Conservation (phyloP, 2,797 vertebrate species). For the Pelodytes ibericus region DNA sequence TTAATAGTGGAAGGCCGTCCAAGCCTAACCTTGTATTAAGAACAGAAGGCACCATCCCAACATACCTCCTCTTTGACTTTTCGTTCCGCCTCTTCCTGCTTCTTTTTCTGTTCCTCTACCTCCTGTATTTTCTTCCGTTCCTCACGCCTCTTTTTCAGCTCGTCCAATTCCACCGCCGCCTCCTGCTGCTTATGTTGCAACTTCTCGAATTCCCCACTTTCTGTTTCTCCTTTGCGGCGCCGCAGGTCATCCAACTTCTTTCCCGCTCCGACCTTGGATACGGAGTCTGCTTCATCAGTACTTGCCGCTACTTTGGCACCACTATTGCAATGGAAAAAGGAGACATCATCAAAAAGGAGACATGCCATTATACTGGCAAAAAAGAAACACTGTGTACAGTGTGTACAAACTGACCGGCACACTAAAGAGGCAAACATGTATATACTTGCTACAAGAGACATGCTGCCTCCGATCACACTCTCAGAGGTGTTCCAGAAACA, state of each 20-base stretch:
- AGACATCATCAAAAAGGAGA: no score
- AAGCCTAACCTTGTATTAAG: no score
- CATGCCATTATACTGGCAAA: no score
- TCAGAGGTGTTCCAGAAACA: no score
- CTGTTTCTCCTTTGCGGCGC: slow-evolving; percentile 84
- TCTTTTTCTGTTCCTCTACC: slow-evolving; percentile 89
- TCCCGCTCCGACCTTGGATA: slow-evolving; percentile 81
- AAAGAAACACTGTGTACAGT: no score
- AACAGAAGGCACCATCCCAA: no score
- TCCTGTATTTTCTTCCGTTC: slow-evolving; percentile 91
- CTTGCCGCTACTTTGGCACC: slow-evolving; percentile 69
- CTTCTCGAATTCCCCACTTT: slow-evolving; percentile 89
- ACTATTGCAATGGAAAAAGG: not conserved
- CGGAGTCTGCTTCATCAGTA: slow-evolving; percentile 65
- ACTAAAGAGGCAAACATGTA: no score
- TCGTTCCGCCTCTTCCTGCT: slow-evolving; percentile 86
- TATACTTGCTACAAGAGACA: no score
- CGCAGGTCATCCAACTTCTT: slow-evolving; percentile 89
- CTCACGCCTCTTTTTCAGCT: slow-evolving; percentile 90
- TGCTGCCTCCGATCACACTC: no score
- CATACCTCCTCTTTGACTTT: slow-evolving; percentile 88
- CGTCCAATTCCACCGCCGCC: slow-evolving; percentile 87
- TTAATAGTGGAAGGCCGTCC: no score
- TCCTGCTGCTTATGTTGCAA: slow-evolving; percentile 94
- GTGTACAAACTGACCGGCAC: no score